Conservation (phyloP, 1,140 invertebrate species). For the Trypoxylus dichotomus region DNA sequence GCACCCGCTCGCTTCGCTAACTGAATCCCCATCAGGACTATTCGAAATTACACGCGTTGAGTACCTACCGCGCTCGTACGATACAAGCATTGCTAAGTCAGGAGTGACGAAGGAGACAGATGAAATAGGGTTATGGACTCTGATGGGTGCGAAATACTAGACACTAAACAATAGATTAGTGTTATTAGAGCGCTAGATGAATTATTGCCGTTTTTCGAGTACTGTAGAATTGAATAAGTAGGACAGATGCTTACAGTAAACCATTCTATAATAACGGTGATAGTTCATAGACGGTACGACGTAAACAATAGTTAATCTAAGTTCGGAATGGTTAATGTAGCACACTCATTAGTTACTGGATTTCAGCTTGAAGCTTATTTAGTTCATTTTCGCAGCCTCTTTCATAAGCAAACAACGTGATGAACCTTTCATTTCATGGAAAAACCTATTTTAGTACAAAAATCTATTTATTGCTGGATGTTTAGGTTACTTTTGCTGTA, state of each 20-base stretch:
- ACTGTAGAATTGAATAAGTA: background rate
- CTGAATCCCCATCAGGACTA: background rate
- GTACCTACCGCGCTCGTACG: background rate
- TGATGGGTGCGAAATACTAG: background rate
- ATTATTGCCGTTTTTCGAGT: background rate
- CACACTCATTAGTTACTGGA: background rate
- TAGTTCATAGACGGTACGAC: background rate
- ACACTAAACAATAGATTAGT: conserved; percentile 3
- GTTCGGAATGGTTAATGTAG: background rate
- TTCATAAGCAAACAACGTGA: too few species aligned
- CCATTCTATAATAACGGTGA: background rate
- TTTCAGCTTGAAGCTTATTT: too few species aligned
- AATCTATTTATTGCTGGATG: too few species aligned
- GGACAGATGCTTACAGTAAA: background rate
- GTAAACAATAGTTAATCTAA: background rate
- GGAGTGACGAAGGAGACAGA: background rate
- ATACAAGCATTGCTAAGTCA: background rate
- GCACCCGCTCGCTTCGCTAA: conserved; percentile 27
- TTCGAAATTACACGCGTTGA: conserved; percentile 5
- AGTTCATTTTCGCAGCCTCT: too few species aligned
- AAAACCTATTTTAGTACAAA: too few species aligned
- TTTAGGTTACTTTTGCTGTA: too few species aligned
- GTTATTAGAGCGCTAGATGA: background rate
- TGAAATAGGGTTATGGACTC: background rate
- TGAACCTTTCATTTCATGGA: too few species aligned